Conservation (phyloP, 2,888 invertebrate genomes). For the Melinaea menophilus region DNA sequence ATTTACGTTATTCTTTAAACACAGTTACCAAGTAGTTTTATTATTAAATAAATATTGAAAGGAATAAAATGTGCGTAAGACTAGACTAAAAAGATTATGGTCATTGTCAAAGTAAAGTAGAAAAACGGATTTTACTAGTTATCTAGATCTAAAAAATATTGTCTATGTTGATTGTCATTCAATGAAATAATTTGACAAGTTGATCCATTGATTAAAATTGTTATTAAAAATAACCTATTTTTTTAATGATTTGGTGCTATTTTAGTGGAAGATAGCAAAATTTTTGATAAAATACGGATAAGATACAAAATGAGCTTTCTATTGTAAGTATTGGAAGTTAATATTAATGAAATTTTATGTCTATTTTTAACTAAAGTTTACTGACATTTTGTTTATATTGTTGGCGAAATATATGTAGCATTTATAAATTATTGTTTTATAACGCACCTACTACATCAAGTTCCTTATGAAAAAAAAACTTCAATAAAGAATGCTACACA, state of each 20-base stretch:
- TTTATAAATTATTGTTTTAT: too few relatives aligned
- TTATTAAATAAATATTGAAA: too few relatives aligned
- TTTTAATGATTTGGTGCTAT: slow-evolving; percentile 62
- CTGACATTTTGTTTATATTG: slow-evolving; percentile 64
- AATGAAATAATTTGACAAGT: slow-evolving; percentile 35
- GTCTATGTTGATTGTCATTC: slow-evolving; percentile 16
- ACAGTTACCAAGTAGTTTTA: too few relatives aligned
- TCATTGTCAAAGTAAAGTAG: too few relatives aligned
- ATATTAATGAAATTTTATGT: slow-evolving; percentile 34
- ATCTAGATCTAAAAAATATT: not conserved
- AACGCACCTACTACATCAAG: too few relatives aligned
- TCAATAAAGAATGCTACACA: too few relatives aligned
- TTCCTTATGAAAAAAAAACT: too few relatives aligned
- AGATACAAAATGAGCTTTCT: slow-evolving; percentile 78
- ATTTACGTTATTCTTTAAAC: too few relatives aligned
- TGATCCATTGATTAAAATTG: slow-evolving; percentile 32
- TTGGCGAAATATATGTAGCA: not conserved
- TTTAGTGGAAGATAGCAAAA: slow-evolving; percentile 39
- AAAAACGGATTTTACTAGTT: too few relatives aligned
- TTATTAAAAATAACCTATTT: slow-evolving; percentile 44
- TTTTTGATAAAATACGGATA: slow-evolving; percentile 37
- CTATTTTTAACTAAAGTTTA: slow-evolving; percentile 60
- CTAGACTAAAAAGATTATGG: too few relatives aligned
- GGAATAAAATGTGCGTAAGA: too few relatives aligned
- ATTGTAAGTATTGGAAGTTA: slow-evolving; percentile 73